phyloP scores from a whole-genome alignment of 2,888 invertebrate genomes.

The Sussaba pulchella region DNA sequence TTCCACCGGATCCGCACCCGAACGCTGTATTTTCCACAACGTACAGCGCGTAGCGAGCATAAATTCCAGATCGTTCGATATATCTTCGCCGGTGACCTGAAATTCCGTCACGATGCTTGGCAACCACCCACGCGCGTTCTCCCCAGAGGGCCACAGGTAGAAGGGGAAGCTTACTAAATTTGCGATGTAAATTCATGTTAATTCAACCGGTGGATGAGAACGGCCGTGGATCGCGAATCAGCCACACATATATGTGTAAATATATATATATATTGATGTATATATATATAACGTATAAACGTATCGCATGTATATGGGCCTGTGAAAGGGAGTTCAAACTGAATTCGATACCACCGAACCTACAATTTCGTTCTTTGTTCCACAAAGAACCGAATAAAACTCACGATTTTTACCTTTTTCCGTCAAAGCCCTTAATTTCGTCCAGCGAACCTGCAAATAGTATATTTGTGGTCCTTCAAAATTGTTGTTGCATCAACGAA shows the following conservation, averaged over 20 bases:
- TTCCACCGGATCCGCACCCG: slow-evolving; percentile 44
- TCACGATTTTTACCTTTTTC: neutral
- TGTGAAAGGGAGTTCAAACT: too few relatives aligned
- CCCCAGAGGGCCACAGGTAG: slow-evolving; percentile 37
- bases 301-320: neutral
- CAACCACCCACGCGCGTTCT: slow-evolving; percentile 44
- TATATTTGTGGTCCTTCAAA: slow-evolving; percentile 48
- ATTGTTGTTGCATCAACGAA: too few relatives aligned
- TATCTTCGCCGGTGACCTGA: slow-evolving; percentile 69
- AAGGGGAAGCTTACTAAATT: slow-evolving; percentile 70
- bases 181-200: slow-evolving; percentile 78
- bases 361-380: neutral
- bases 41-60: neutral
- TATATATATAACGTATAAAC: neutral
- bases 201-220: slow-evolving; percentile 62
- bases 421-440: too few relatives aligned
- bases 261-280: too few relatives aligned
- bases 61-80: slow-evolving; percentile 46
- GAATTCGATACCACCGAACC: neutral
- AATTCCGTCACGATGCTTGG: slow-evolving; percentile 58
- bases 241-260: too few relatives aligned
- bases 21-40: slow-evolving; percentile 1
- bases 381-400: neutral
- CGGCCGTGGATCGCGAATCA: slow-evolving; percentile 16
- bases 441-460: neutral